These are phyloP conservation scores for Phaenicophaeus curvirostris DNA, from an alignment of 2,797 vertebrate species.

Conservation along the genomic window DNA sequence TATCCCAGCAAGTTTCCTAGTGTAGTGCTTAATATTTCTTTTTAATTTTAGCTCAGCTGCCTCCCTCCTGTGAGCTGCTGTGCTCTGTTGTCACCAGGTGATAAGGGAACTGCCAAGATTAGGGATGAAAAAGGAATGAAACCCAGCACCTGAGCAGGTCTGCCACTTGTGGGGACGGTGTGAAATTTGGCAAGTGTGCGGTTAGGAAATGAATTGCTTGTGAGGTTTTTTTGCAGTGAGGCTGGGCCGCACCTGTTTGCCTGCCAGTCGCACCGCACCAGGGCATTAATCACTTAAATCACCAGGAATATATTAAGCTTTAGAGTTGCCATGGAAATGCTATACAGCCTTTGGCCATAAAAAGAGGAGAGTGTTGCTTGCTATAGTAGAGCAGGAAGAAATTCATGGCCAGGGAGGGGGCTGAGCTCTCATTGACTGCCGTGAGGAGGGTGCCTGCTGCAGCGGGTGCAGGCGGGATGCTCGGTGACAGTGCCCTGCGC, in stretches of 20 bases:
- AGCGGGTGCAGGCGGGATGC: not conserved
- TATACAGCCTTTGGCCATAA: not conserved
- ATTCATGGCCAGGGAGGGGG: not conserved
- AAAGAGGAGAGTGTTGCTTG: not conserved
- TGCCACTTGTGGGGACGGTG: not conserved
- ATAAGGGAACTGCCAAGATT: not conserved
- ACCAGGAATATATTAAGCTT: slow-evolving; percentile 65
- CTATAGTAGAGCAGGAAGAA: not conserved
- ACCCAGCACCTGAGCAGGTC: not conserved
- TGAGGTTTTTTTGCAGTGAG: slow-evolving; percentile 34
- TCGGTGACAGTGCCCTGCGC: accelerated
- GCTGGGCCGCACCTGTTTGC: slow-evolving; percentile 28
- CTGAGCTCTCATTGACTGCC: not conserved
- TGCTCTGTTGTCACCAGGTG: slow-evolving; percentile 8
- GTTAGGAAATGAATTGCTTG: slow-evolving; percentile 13
- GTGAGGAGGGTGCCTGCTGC: accelerated
- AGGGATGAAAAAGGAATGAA: not conserved
- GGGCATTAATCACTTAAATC: slow-evolving; percentile 69
- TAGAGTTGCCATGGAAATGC: slow-evolving; percentile 61
- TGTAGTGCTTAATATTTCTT: not conserved
- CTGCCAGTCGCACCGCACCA: not conserved
- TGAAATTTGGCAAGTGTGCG: not conserved
- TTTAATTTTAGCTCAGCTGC: not conserved
- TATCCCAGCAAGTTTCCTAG: not conserved
- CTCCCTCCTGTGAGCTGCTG: accelerated